Conservation (phyloP, 2,888 invertebrate genomes). For the Trilocha varians region DNA sequence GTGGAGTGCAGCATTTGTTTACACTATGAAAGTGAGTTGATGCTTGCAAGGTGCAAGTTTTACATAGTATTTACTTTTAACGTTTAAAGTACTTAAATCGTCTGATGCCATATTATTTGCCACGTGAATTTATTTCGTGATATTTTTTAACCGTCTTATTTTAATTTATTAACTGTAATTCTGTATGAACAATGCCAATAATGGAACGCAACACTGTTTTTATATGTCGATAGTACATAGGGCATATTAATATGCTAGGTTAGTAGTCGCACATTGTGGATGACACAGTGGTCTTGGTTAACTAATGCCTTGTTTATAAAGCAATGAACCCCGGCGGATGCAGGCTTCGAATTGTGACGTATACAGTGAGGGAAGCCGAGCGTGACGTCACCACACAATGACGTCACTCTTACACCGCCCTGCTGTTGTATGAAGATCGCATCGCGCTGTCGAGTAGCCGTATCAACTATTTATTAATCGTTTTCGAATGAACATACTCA, state of each 20-base stretch:
- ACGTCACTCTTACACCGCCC: background rate
- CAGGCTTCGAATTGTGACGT: slow-evolving; percentile 10
- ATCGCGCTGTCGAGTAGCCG: background rate
- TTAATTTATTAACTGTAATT: slow-evolving; percentile 56
- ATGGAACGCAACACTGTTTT: slow-evolving; percentile 29
- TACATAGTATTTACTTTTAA: slow-evolving; percentile 44
- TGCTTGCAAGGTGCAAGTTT: slow-evolving; percentile 23
- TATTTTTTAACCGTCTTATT: slow-evolving; percentile 57
- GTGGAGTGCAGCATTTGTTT: slow-evolving; percentile 24
- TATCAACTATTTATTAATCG: background rate
- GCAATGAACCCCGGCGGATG: slow-evolving; percentile 43
- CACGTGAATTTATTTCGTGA: slow-evolving; percentile 68
- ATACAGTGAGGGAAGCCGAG: background rate
- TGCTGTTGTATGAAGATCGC: background rate
- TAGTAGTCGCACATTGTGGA: slow-evolving; percentile 59
- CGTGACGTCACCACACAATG: background rate
- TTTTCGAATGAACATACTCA: background rate
- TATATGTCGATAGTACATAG: slow-evolving; percentile 35
- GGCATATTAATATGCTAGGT: slow-evolving; percentile 57
- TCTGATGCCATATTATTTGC: slow-evolving; percentile 72
- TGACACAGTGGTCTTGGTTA: slow-evolving; percentile 60
- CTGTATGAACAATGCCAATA: slow-evolving; percentile 45
- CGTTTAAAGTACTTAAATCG: slow-evolving; percentile 61
- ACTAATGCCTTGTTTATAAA: slow-evolving; percentile 54
- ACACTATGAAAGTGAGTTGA: slow-evolving; percentile 20